Evolutionary conservation across 2,888 invertebrate species (phyloP), one percentile per base, ranked within the genome.

Genomic region (Stenodema calcarata): DNA sequence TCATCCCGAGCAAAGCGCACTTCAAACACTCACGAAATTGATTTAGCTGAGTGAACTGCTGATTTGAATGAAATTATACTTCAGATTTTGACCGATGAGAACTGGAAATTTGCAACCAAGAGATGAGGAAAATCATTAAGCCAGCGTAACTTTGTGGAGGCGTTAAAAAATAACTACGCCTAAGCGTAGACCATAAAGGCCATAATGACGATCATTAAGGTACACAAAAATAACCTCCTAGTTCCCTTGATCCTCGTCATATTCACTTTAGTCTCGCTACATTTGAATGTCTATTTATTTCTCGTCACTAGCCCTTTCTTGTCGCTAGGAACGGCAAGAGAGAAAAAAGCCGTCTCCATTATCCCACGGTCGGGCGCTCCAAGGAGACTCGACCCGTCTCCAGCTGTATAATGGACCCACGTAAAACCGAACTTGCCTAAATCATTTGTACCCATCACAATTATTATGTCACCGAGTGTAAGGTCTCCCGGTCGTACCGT

Each of bases 261-360:
- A 73, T 78, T 78, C 78, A 78, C 78, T 78, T 78, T 78, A 27
- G 78, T 78, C 78, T 78, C 78, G 78, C 78, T 78, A 78, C 78
- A 78, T 78, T 78, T 78, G 78, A 78, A 78, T 78, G 78, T 44
- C 78, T 78, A 78, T 78, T 78, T 78, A 78, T 78, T 78, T 78
- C 78, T 78, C 78, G 78, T 78, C 78, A 78, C 78, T 35, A 30
- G 73, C 16, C 12, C 16, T 73, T 73, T 73, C 41, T 35, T 41
- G 35, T 35, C 30, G 73, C 18, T 73, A 12, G 73, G 35, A 69
- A 4, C 47, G 14, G 16, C 6, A 16, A 47, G 47, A 23, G 62
- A 27, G 12, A 62, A 62, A 62, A 62, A 62, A 62, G 23, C 18
- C 62, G 12, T 62, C 62, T 27, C 27, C 62, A 62, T 62, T 62